These are phyloP conservation scores for Amblyopsis hoosieri DNA, from an alignment of 2,797 vertebrate genomes.

Conservation along the genomic window DNA sequence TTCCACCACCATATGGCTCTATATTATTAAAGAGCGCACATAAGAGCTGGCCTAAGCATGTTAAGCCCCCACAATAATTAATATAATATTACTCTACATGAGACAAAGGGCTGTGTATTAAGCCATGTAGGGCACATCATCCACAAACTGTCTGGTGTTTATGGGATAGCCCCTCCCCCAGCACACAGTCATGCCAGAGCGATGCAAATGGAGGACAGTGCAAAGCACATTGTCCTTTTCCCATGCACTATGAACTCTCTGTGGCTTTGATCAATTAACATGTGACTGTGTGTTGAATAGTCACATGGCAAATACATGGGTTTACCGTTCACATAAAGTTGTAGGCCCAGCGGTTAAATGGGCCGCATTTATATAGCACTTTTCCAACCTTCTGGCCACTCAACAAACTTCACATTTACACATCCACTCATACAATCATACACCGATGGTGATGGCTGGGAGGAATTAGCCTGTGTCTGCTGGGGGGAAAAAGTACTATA, in stretches of 20 bases:
- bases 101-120: slow-evolving; percentile 62
- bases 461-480: too few relatives aligned
- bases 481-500: too few relatives aligned
- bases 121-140: slow-evolving; percentile 37
- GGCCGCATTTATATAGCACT: too few relatives aligned
- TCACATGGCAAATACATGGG: slow-evolving; percentile 1
- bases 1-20: slow-evolving; percentile 39
- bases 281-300: neutral
- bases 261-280: neutral
- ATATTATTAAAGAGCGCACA: slow-evolving; percentile 50
- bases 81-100: slow-evolving; percentile 49
- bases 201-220: slow-evolving; percentile 21
- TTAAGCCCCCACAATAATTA: slow-evolving; percentile 28
- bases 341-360: slow-evolving; percentile 16
- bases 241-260: neutral
- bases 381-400: too few relatives aligned
- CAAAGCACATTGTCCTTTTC: slow-evolving; percentile 5
- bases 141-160: slow-evolving; percentile 47
- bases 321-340: slow-evolving; percentile 1
- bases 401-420: too few relatives aligned
- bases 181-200: slow-evolving; percentile 10
- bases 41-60: slow-evolving; percentile 31
- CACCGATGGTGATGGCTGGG: too few relatives aligned
- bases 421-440: too few relatives aligned
- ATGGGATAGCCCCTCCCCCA: slow-evolving; percentile 28